Base-by-base conservation (phyloP, 2,888 invertebrate species). In the Amblyteles armatorius region DNA sequence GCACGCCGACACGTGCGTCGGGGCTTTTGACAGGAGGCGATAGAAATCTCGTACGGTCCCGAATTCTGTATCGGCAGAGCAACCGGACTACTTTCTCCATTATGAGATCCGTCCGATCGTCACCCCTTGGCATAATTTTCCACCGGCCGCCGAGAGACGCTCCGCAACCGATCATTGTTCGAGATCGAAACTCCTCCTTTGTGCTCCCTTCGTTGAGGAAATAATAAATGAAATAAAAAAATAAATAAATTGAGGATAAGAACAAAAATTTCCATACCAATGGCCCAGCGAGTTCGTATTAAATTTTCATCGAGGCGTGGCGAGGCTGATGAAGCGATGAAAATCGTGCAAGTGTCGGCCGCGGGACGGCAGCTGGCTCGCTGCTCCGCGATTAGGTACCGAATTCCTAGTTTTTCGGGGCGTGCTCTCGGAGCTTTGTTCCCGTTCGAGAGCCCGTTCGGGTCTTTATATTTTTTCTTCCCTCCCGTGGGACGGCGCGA, bases 81-180 rank as follows among this genome's bases (percentile, higher is more conserved):
- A 78, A 81, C 77, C 26, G n/a, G 68, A 19, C 77, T 48, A 76
- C 68, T 60, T 60, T 57, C 69, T 80, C 78, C n/a, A 73, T 84
- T 84, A 52, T 78, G 73, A 81, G 68, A 78, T 84, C 57, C 80
- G 63, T 80, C 26, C 77, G 67, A 29, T 77, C 76, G 57, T 22
- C 67, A 67, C 67, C 67, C 55, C 40, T 16, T 44, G 7, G 68
- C 73, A 63, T 52, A 73, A 68, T 84, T 84, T 84, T 16, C 52
- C 77, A 72, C 57, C 63, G 13, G 19, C 19, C 16, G 36, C 16
- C 16, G 9, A 36, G 40, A 44, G 78, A 57, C 22, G 44, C 26
- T 48, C 68, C 6, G 60, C 52, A 63, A 73, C 77, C 16, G 68
- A 84, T 84, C 77, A 71, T 50, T 76, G 76, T 78, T 50, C 72